Evolutionary conservation across 1,140 invertebrate genomes (phyloP).

Genomic region (Daktulosphaira vitifoliae): DNA sequence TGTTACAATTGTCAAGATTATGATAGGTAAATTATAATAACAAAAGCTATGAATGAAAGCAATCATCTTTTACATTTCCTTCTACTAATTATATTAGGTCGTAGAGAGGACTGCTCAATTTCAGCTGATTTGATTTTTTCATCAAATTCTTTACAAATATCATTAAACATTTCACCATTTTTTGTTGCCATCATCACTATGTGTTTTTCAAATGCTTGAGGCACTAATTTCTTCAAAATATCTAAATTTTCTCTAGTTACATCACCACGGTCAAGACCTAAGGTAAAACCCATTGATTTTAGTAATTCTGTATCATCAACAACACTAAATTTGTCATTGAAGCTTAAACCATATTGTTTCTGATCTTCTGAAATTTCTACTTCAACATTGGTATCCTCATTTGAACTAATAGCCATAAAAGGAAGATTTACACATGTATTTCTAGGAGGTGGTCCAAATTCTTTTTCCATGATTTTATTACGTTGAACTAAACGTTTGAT

Average conservation of each 20-base stretch:
- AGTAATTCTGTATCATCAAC: conserved; percentile 16
- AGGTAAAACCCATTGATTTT: conserved; percentile 20
- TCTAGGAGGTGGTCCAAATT: conserved; percentile 22
- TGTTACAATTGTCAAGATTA: conserved; percentile 13
- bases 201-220: conserved; percentile 25
- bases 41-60: neutral
- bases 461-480: conserved; percentile 5
- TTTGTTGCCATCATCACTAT: conserved; percentile 28
- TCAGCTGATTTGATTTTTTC: conserved; percentile 13
- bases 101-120: conserved; percentile 14
- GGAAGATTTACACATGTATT: conserved; percentile 19
- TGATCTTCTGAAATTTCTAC: conserved; percentile 23
- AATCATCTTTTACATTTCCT: conserved; percentile 8
- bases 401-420: conserved; percentile 18
- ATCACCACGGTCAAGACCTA: conserved; percentile 18
- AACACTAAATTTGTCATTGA: conserved; percentile 21
- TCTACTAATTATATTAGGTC: conserved; percentile 26
- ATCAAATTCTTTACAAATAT: conserved; percentile 29
- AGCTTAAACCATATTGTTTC: conserved; percentile 15
- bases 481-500: conserved; percentile 21
- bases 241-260: conserved; percentile 12
- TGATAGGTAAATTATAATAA: neutral
- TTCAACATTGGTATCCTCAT: conserved; percentile 21
- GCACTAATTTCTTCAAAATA: conserved; percentile 22
- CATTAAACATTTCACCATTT: conserved; percentile 30